Conservation (phyloP, 1,140 invertebrate species). For the Drosophila orena region DNA sequence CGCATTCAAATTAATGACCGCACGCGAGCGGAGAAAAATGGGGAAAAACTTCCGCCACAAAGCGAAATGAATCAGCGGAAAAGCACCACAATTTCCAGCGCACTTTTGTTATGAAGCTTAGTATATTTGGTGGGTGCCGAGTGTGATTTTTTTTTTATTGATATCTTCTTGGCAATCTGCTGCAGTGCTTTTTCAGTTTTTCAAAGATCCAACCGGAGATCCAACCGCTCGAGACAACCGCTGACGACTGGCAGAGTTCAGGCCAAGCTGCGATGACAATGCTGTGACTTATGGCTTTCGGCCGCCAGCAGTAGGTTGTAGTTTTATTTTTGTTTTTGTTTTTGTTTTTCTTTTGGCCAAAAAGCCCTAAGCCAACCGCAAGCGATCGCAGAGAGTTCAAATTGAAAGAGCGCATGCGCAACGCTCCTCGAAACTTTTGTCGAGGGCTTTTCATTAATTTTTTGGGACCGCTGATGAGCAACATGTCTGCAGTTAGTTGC, state of each 20-base stretch:
- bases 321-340: conserved; percentile 21
- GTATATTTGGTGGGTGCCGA: conserved; percentile 14
- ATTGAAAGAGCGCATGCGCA: conserved; percentile 38
- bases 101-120: conserved; percentile 52
- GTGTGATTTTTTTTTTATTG: conserved; percentile 13
- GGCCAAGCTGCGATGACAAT: conserved; percentile 59
- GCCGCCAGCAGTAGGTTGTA: conserved; percentile 11
- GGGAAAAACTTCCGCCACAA: conserved; percentile 42
- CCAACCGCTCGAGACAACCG: conserved; percentile 64
- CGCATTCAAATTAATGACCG: conserved; percentile 58
- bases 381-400: conserved; percentile 29
- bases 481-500: conserved; percentile 48
- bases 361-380: conserved; percentile 41
- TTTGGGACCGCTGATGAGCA: conserved; percentile 30
- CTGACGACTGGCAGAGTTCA: conserved; percentile 76
- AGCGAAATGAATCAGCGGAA: conserved; percentile 40
- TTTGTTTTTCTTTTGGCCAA: conserved; percentile 13
- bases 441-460: conserved; percentile 31
- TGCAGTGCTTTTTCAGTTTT: background rate
- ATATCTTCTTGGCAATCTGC: background rate
- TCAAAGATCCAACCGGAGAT: conserved; percentile 37
- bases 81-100: conserved; percentile 48
- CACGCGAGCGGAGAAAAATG: conserved; percentile 51
- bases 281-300: conserved; percentile 63
- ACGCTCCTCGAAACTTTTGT: conserved; percentile 19